Percentiles rank a stretch among this genome's conserved stretches.
Conservation (phyloP, 1,140 invertebrate species). For the Cotesia chilonis region DNA sequence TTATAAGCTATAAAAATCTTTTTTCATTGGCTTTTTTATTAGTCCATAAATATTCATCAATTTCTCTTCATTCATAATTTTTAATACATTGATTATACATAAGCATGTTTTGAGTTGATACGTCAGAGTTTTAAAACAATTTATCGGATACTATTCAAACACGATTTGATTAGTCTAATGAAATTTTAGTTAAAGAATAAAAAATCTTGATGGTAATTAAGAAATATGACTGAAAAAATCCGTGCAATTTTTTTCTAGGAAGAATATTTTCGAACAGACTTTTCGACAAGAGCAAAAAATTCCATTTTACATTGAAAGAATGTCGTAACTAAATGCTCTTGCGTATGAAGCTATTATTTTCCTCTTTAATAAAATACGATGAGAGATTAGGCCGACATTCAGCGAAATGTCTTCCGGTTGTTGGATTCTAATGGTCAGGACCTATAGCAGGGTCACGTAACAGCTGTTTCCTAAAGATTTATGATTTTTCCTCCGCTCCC, state of each 20-base stretch:
- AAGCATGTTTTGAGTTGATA: too few species aligned
- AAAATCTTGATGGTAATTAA: too few species aligned
- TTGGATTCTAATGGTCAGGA: conserved; percentile 47
- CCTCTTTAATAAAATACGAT: conserved; percentile 43
- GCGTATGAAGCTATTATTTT: conserved; percentile 18
- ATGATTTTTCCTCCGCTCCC: conserved; percentile 23
- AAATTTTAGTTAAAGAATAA: too few species aligned
- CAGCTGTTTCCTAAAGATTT: conserved; percentile 37
- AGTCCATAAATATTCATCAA: too few species aligned
- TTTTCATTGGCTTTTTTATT: too few species aligned
- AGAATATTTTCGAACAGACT: conserved; percentile 4
- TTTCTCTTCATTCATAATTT: too few species aligned
- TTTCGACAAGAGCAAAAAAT: neutral
- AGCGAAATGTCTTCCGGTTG: conserved; percentile 53
- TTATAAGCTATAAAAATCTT: too few species aligned
- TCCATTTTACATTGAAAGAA: neutral
- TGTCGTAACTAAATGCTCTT: conserved; percentile 9
- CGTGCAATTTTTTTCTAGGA: neutral
- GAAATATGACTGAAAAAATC: neutral
- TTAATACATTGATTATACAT: too few species aligned
- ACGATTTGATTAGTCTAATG: too few species aligned
- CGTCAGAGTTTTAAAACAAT: too few species aligned
- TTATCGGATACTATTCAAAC: too few species aligned
- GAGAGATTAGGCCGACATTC: conserved; percentile 46
- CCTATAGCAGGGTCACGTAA: conserved; percentile 41